Conservation (phyloP, 2,113 vertebrate genomes). For the Alosa alosa region DNA sequence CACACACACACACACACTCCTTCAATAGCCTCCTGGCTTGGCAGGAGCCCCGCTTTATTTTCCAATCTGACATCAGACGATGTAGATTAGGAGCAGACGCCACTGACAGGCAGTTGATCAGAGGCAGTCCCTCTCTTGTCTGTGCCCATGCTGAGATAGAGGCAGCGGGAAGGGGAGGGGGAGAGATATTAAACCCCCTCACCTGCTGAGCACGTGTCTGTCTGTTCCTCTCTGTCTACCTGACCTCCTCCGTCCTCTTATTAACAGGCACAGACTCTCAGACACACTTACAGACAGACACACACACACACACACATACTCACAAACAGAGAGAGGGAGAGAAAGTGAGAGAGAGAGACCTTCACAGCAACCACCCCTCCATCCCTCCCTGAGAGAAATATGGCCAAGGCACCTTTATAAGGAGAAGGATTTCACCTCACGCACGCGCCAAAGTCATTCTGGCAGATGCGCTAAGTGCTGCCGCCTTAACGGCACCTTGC, state of each 20-base stretch:
- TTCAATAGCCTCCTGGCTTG: not conserved
- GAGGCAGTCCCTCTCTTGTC: not conserved
- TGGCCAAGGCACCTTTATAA: not conserved
- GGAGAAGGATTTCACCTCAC: not conserved
- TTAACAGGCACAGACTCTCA: not conserved
- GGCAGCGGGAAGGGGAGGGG: slow-evolving; percentile 30
- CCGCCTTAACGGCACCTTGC: not conserved
- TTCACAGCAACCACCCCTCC: not conserved
- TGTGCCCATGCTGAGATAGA: not conserved
- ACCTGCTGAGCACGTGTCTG: slow-evolving; percentile 26
- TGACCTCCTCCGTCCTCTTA: slow-evolving; percentile 1
- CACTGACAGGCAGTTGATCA: slow-evolving; percentile 4
- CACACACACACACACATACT: not conserved
- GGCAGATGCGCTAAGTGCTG: not conserved
- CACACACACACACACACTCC: not conserved
- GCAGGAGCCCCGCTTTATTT: slow-evolving; percentile 17
- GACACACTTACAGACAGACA: not conserved
- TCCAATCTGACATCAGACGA: slow-evolving; percentile 33
- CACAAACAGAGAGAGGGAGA: not conserved
- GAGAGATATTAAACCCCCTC: slow-evolving; percentile 47
- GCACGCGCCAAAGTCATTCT: not conserved
- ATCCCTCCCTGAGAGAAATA: not conserved
- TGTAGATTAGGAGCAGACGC: slow-evolving; percentile 18
- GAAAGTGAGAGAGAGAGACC: not conserved
- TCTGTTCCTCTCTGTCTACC: not conserved